Conservation (phyloP, 2,797 vertebrate species). For the Babyrousa celebensis region DNA sequence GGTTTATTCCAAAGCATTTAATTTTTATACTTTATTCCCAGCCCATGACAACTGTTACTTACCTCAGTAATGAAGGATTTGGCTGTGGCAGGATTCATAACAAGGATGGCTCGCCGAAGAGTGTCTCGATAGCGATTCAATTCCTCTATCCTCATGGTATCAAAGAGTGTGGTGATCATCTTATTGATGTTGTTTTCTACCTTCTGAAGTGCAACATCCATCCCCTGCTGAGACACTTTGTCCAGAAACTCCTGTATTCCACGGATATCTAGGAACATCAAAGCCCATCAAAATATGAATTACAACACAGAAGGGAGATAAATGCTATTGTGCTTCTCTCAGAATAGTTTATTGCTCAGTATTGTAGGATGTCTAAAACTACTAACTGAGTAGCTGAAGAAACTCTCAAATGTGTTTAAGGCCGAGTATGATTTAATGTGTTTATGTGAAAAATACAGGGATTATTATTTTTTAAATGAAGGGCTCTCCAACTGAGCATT, state of each 20-base stretch:
- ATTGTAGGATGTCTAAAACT: neutral
- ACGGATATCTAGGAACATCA: constrained; percentile 96
- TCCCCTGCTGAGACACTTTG: constrained; percentile 98
- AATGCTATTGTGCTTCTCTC: constrained; percentile 27
- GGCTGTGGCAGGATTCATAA: constrained; percentile 98
- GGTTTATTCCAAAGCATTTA: neutral
- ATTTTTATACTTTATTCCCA: neutral
- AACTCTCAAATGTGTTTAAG: constrained; percentile 9
- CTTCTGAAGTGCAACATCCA: constrained; percentile 99
- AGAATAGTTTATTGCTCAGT: constrained; percentile 24
- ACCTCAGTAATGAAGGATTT: constrained; percentile 99
- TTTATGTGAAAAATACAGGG: neutral
- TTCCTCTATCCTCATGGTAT: constrained; percentile 98
- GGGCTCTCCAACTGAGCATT: neutral
- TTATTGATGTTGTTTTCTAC: constrained; percentile 99
- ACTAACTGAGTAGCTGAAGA: neutral
- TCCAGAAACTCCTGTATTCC: constrained; percentile 99
- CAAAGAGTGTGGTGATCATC: constrained; percentile 99
- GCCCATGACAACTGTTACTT: constrained; percentile 73
- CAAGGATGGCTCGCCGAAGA: constrained; percentile 96
- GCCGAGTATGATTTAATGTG: neutral
- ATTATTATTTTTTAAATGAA: neutral
- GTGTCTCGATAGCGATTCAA: constrained; percentile 98
- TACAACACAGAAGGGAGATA: constrained; percentile 61
- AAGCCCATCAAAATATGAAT: constrained; percentile 85